Conservation (phyloP, 2,797 vertebrate species). For the Urophycis tenuis region DNA sequence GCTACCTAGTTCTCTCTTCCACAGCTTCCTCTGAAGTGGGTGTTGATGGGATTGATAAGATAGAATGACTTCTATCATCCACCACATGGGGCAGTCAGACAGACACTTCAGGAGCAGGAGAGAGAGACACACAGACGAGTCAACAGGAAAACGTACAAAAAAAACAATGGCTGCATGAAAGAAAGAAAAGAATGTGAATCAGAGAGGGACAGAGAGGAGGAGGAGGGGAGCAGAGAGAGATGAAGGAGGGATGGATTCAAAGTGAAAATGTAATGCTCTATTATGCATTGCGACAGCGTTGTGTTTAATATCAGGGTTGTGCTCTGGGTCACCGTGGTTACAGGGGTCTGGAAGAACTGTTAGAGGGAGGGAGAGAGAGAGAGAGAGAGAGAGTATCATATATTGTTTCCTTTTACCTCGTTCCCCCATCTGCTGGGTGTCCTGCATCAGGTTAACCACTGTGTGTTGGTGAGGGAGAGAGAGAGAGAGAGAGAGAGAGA, state of each 20-base stretch:
- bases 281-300: background rate
- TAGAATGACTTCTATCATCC: background rate
- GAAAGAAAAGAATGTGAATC: background rate
- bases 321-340: conserved; percentile 6
- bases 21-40: too few relatives aligned
- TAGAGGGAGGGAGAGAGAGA: background rate
- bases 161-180: too few relatives aligned
- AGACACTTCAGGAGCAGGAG: too few relatives aligned
- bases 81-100: background rate
- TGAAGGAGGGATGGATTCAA: background rate
- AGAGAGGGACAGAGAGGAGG: conserved; percentile 4
- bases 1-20: background rate
- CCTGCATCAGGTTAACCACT: background rate
- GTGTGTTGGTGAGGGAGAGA: background rate
- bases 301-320: background rate
- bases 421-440: conserved; percentile 7
- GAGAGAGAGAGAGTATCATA: too few relatives aligned
- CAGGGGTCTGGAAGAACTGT: background rate
- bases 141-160: conserved; percentile 2
- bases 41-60: background rate
- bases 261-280: background rate
- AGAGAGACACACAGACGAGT: background rate
- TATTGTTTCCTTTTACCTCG: background rate
- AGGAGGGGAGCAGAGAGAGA: background rate
- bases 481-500: too few relatives aligned